Evolutionary conservation across 1,140 invertebrate genomes (phyloP).

Genomic region (Manduca sexta): DNA sequence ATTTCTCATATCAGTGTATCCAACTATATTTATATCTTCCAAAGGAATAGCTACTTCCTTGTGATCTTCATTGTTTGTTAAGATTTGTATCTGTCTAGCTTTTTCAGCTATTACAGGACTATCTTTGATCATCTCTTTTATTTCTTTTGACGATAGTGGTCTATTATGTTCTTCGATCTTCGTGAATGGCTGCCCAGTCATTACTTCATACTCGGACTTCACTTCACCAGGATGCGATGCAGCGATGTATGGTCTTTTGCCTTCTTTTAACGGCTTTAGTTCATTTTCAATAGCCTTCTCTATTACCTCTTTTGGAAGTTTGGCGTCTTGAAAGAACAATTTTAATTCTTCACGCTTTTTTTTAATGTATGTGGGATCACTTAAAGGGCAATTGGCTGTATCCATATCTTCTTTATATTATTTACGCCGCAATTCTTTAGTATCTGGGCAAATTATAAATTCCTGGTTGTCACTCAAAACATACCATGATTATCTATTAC

Average conservation of each 20-base stretch:
- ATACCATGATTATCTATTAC: conserved; percentile 10
- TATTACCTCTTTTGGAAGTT: conserved; percentile 38
- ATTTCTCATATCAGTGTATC: conserved; percentile 38
- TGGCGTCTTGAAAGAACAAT: conserved; percentile 48
- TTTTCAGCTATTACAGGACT: conserved; percentile 57
- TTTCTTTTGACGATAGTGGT: conserved; percentile 43
- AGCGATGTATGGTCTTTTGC: conserved; percentile 41
- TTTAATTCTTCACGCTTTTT: conserved; percentile 45
- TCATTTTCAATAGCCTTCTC: conserved; percentile 58
- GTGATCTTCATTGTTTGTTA: conserved; percentile 22
- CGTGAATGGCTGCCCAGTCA: conserved; percentile 64
- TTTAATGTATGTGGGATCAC: conserved; percentile 28
- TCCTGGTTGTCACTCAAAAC: too few species aligned
- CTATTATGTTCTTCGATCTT: conserved; percentile 41
- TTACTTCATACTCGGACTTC: conserved; percentile 58
- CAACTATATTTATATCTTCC: conserved; percentile 44
- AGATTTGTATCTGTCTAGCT: conserved; percentile 61
- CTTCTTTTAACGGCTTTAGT: conserved; percentile 34
- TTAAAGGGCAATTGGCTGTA: conserved; percentile 15
- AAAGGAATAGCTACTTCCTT: conserved; percentile 37
- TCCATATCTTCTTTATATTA: too few species aligned
- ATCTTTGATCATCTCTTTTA: conserved; percentile 47
- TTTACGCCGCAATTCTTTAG: background rate
- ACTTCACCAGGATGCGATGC: conserved; percentile 37
- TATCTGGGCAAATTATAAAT: background rate